Evolutionary conservation across 64 coral and sea anemone species (phyloP).

Genomic region (Montipora foliosa): DNA sequence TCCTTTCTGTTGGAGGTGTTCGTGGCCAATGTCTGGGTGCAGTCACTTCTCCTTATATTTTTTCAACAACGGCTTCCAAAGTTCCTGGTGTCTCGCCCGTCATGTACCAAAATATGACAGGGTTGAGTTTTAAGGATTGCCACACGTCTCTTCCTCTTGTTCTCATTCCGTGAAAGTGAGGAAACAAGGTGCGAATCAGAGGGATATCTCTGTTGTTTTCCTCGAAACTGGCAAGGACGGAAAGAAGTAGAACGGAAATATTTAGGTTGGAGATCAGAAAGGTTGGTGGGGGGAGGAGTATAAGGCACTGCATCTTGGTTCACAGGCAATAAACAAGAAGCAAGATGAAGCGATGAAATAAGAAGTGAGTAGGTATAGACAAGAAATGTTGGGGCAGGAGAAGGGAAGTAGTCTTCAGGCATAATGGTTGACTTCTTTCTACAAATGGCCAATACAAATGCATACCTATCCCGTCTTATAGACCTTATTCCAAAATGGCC

Average conservation of each 20-base stretch:
- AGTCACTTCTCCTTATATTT: slow-evolving; percentile 19
- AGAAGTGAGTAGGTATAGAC: background rate
- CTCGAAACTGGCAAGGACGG: background rate
- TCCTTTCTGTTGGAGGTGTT: slow-evolving; percentile 2
- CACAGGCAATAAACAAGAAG: background rate
- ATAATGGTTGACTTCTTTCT: background rate
- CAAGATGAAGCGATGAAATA: background rate
- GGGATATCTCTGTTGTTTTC: background rate
- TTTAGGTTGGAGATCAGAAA: slow-evolving; percentile 2
- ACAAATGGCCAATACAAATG: background rate
- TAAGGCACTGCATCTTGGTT: background rate
- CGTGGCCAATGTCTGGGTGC: slow-evolving; percentile 9
- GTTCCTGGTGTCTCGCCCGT: slow-evolving; percentile 2
- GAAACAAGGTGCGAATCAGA: background rate
- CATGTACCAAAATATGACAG: slow-evolving; percentile 38
- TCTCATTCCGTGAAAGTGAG: background rate
- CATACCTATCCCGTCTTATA: too few species aligned
- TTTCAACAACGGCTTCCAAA: slow-evolving; percentile 16
- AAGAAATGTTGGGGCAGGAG: background rate
- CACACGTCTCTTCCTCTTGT: slow-evolving; percentile 35
- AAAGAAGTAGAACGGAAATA: background rate
- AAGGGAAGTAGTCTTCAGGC: background rate
- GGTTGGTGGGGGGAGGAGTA: background rate
- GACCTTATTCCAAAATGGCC: too few species aligned
- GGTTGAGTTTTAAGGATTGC: background rate